phyloP scores from a whole-genome alignment of 2,888 invertebrate genomes.

The Hartigia nigra region DNA sequence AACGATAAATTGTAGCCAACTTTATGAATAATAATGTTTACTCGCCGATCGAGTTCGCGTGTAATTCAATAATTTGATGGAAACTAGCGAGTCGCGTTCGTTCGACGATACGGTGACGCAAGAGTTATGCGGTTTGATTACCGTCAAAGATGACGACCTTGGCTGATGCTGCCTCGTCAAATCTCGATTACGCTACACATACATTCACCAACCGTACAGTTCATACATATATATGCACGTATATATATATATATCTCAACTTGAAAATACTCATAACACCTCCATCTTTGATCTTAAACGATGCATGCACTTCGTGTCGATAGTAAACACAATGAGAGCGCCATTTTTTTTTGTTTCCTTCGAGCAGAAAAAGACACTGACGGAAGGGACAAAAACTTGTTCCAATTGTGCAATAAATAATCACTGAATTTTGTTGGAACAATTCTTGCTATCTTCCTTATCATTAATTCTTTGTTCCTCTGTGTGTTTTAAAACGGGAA shows the following conservation, averaged over 20 bases:
- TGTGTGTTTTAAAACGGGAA: too few species aligned
- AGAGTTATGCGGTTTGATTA: slow-evolving; percentile 47
- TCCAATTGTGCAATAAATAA: not conserved
- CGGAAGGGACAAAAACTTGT: not conserved
- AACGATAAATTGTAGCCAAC: not conserved
- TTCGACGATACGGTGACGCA: slow-evolving; percentile 41
- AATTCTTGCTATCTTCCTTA: not conserved
- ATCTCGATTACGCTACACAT: slow-evolving; percentile 44
- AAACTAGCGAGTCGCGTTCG: slow-evolving; percentile 6
- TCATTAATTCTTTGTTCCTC: not conserved
- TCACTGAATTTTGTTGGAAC: not conserved
- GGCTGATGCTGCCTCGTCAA: slow-evolving; percentile 43
- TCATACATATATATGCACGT: not conserved
- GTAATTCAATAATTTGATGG: slow-evolving; percentile 20
- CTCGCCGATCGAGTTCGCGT: slow-evolving; percentile 13
- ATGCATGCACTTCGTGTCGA: not conserved
- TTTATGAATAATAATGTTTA: not conserved
- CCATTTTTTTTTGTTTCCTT: not conserved
- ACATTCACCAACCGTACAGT: not conserved
- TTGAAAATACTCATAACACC: not conserved
- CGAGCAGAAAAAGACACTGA: not conserved
- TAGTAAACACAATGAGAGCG: not conserved
- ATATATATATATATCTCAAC: not conserved
- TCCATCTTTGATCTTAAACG: not conserved
- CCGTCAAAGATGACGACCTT: slow-evolving; percentile 49